A percentile compares a stretch with the other conserved stretches of the same genome.
These are phyloP conservation scores for Syrphus vitripennis DNA, from an alignment of 2,888 invertebrate species.

Conservation along the genomic window DNA sequence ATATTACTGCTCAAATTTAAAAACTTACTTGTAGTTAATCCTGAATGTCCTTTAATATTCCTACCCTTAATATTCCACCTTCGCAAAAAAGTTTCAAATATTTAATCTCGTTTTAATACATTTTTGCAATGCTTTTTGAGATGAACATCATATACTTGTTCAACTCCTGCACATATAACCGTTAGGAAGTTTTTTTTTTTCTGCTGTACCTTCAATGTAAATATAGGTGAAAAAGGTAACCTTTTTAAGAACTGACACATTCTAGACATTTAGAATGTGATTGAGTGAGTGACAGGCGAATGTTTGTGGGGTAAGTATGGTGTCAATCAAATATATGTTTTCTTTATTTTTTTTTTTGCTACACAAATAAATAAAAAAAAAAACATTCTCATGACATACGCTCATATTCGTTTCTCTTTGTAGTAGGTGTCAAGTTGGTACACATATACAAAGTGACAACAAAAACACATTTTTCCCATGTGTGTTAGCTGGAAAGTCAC, in stretches of 20 bases:
- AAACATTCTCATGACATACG: background rate
- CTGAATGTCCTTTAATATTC: no score
- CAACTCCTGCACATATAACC: background rate
- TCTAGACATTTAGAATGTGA: background rate
- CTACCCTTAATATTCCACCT: no score
- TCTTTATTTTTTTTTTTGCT: background rate
- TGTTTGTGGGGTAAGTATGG: background rate
- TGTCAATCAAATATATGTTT: background rate
- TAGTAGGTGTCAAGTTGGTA: background rate
- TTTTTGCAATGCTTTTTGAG: background rate
- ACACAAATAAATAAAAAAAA: no score
- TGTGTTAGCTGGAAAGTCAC: background rate
- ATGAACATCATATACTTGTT: no score
- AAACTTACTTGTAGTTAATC: no score
- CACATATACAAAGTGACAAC: background rate
- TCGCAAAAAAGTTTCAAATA: background rate
- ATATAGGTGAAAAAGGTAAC: background rate
- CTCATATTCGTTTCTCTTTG: background rate
- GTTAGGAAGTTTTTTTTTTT: background rate
- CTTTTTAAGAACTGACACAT: background rate
- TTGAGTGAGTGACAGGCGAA: background rate
- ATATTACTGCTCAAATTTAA: no score
- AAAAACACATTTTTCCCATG: background rate
- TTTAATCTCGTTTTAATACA: background rate
- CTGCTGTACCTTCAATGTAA: background rate